phyloP scores from a whole-genome alignment of 2,888 invertebrate genomes.

The Stenodera caucasica region DNA sequence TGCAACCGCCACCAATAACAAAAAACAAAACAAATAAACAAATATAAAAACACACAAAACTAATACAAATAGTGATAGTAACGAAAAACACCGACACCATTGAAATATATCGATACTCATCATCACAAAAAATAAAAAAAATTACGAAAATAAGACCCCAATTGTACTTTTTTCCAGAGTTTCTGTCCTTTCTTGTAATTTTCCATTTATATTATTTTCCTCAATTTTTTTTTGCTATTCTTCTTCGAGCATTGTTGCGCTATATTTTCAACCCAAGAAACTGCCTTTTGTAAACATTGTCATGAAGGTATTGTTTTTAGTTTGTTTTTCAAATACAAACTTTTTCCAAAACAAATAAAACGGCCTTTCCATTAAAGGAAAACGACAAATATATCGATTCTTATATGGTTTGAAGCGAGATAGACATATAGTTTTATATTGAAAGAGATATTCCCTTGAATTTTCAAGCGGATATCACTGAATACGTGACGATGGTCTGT shows the following conservation, averaged over 20 bases:
- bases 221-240: neutral
- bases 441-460: conserved; percentile 47
- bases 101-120: neutral
- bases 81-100: too few species aligned
- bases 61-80: conserved; percentile 14
- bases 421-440: conserved; percentile 28
- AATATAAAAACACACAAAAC: neutral
- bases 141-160: neutral
- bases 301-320: conserved; percentile 44
- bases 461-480: conserved; percentile 46
- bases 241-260: neutral
- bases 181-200: neutral
- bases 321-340: conserved; percentile 53
- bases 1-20: conserved; percentile 14
- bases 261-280: conserved; percentile 35
- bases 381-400: conserved; percentile 22
- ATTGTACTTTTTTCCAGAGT: neutral
- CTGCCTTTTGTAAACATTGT: conserved; percentile 37
- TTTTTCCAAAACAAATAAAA: conserved; percentile 52
- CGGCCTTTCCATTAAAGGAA: conserved; percentile 24
- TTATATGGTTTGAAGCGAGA: conserved; percentile 26
- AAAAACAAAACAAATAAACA: conserved; percentile 27
- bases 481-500: conserved; percentile 20
- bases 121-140: neutral
- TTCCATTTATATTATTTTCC: neutral